Base-by-base conservation (phyloP, 2,797 vertebrate genomes). In the Pantherophis vulpinus region DNA sequence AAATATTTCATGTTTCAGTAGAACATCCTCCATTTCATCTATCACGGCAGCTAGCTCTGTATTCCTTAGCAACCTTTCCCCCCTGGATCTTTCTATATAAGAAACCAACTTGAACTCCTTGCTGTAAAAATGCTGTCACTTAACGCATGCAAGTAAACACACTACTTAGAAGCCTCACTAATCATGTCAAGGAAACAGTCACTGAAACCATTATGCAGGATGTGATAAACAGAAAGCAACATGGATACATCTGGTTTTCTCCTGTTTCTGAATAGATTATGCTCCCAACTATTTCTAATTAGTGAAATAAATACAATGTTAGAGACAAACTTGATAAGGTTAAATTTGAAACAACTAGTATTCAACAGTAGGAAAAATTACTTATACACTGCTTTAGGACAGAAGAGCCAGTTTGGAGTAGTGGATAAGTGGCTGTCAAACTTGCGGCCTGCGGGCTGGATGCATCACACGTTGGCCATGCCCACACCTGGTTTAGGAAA, bases 1-100 rank as follows among this genome's bases (percentile, higher is more conserved):
- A 94, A 42, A 16, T 8, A 93, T 93, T 96, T 93, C 87, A 92
- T 93, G 94, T 96, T 97, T 97, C 95, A 94, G 91, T 94, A 96
- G 91, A 89, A 92, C 95, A 94, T 95, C 37, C 94, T 94, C 95
- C 94, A 94, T 96, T 96, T 90, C 90, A 96, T 94, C 94, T 93
- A 95, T 92, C 94, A 93, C 97, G 92, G 92, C 56, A 95, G 94
- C 88, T 91, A 97, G 93, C 94, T 95, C 86, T 94, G 42, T 94
- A 95, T 94, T 95, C 93, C 93, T 93, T 94, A 94, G 91, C 14
- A 95, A 91, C 27, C 91, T 96, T 42, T 93, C 92, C 42, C 93
- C 87, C 61, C 37, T 25, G 54, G 86, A 87, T 29, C 13, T 93
- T 86, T 93, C 87, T 88, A 89, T 0, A 93, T 37, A 63, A 93